Percentiles rank a stretch among this genome's conserved stretches.
Conservation (phyloP, 1,140 invertebrate species). For the Drosophila pseudoananassae region DNA sequence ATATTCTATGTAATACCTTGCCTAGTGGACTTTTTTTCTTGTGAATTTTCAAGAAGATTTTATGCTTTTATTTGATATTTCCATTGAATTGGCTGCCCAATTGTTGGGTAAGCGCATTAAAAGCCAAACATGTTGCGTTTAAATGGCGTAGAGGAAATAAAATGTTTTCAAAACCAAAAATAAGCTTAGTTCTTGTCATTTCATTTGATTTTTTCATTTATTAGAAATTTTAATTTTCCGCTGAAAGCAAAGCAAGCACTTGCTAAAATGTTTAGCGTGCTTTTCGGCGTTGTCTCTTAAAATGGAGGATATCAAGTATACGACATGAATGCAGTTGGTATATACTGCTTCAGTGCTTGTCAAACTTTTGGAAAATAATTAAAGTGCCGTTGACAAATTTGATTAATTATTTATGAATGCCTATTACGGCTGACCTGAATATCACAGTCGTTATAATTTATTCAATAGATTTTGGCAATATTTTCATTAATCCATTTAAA, state of each 20-base stretch:
- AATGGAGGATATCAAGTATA: constrained; percentile 10
- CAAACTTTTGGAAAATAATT: constrained; percentile 4
- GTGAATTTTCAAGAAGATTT: constrained; percentile 13
- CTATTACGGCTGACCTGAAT: background rate
- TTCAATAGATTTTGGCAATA: background rate
- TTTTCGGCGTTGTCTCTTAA: constrained; percentile 22
- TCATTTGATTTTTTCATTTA: background rate
- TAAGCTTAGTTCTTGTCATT: constrained; percentile 4
- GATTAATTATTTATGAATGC: background rate
- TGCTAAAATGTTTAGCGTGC: constrained; percentile 1
- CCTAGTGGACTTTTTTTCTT: background rate
- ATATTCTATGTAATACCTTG: constrained; percentile 9
- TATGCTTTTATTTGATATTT: constrained; percentile 11
- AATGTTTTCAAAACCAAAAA: background rate
- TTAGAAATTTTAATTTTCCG: constrained; percentile 1
- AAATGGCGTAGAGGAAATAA: background rate
- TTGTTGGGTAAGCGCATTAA: constrained; percentile 23
- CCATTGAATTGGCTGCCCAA: constrained; percentile 5
- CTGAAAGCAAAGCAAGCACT: constrained; percentile 8
- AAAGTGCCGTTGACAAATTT: background rate
- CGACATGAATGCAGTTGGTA: constrained; percentile 4
- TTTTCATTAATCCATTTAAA: constrained; percentile 4
- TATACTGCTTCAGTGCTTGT: background rate
- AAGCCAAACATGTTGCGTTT: constrained; percentile 1
- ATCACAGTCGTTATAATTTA: background rate